Evolutionary conservation across 2,888 invertebrate species (phyloP), one percentile per base, ranked within the genome.

Genomic region (Hypomecis punctinalis): DNA sequence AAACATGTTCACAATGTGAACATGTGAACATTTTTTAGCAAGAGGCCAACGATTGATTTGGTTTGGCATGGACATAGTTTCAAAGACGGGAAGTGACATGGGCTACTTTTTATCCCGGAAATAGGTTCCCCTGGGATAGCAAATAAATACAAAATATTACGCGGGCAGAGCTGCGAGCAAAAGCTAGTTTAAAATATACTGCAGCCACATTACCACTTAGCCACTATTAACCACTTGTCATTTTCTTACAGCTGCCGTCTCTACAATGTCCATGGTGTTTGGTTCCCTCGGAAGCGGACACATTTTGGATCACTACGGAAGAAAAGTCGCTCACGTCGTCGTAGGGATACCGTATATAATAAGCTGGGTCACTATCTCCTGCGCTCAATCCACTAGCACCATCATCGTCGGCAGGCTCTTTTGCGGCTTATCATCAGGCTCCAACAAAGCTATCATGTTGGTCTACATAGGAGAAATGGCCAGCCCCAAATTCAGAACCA

Each of bases 391-490:
- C 57, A 71, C 73, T 13, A 60, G 55, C 6, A 42, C 67, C 6
- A 61, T 82, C 39, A 63, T 81, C 6, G 10, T 77, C 0, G 80
- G 78, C 2, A 73, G 80, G 67, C 71, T 76, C 35, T 56, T 81
- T 5, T 72, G 73, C 2, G 81, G 81, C 0, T 10, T 80, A 5
- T 69, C 74, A 23, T 58, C 70, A 10, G 80, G 81, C 7, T 76
- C 79, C 5, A 73, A 71, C 11, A 74, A 77, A 61, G 13, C 57
- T 6, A 64, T 77, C 4, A 61, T 76, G 1, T 53, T 76, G 39
- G 78, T 79, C 0, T 83, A 80, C 54, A 59, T 81, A 5, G 80
- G 80, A 55, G 83, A 82, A 75, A 76, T 80, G 23, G 43, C 61
- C 2, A 51, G 47, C 4, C 65, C 67, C 6, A 65, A 49, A 43